These are phyloP conservation scores for Pachyuromys duprasi DNA, from an alignment of 2,797 vertebrate species.

Conservation along the genomic window DNA sequence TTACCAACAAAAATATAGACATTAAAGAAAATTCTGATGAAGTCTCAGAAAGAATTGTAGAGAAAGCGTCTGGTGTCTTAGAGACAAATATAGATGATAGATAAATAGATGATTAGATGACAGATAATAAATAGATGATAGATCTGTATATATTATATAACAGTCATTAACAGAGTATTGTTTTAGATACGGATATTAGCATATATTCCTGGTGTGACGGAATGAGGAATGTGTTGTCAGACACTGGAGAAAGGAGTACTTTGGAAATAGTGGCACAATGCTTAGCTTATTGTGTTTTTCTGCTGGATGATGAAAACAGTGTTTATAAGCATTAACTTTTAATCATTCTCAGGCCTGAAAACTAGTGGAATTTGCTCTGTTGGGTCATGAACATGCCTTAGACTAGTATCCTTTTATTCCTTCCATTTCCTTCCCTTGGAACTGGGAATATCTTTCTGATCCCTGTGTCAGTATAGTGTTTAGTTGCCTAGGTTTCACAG, in stretches of 20 bases:
- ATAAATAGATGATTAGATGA: background rate
- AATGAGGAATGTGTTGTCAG: background rate
- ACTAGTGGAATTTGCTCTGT: background rate
- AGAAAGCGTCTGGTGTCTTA: background rate
- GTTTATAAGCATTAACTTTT: background rate
- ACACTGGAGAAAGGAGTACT: background rate
- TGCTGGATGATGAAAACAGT: background rate
- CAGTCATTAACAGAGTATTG: background rate
- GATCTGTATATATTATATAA: background rate
- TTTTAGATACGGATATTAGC: background rate
- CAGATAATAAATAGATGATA: background rate
- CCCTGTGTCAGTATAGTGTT: background rate
- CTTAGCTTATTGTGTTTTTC: background rate
- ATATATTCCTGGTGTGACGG: background rate
- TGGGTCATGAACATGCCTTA: background rate
- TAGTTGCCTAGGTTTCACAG: background rate
- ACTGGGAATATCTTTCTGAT: background rate
- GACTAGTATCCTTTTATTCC: background rate
- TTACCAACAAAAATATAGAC: background rate
- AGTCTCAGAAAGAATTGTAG: background rate
- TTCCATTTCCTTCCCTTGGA: background rate
- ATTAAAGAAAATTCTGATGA: background rate
- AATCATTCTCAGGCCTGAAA: background rate
- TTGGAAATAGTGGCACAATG: background rate
- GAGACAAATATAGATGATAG: background rate